A percentile compares a stretch with the other conserved stretches of the same genome.
phyloP scores from a whole-genome alignment of 2,113 vertebrate species.

The Naja naja region DNA sequence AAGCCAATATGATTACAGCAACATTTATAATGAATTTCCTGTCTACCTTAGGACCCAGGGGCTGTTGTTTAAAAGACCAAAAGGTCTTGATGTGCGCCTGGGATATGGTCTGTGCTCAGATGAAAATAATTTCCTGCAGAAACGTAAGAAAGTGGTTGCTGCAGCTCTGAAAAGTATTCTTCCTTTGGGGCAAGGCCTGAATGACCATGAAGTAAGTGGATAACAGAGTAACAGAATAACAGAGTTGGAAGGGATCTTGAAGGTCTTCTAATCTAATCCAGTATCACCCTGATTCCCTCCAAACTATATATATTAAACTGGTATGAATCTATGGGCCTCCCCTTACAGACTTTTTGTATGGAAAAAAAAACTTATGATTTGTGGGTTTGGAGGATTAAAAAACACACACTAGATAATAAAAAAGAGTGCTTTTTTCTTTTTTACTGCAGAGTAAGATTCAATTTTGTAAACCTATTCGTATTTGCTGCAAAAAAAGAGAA shows the following conservation, averaged over 20 bases:
- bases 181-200: constrained; percentile 68
- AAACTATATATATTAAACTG: background rate
- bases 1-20: background rate
- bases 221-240: background rate
- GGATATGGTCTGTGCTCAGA: constrained; percentile 73
- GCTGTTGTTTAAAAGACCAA: constrained; percentile 48
- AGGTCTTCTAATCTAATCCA: too few species aligned
- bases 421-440: background rate
- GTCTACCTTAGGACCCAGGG: constrained; percentile 63
- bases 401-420: background rate
- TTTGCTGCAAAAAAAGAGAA: background rate
- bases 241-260: too few species aligned
- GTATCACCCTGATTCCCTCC: background rate
- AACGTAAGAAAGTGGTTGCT: constrained; percentile 72
- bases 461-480: background rate
- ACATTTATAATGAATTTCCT: constrained; percentile 1
- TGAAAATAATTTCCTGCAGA: constrained; percentile 77
- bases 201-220: constrained; percentile 69
- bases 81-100: constrained; percentile 70
- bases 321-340: background rate
- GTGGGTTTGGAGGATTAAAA: background rate
- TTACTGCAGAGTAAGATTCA: background rate
- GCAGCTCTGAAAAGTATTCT: constrained; percentile 71
- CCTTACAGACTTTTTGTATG: background rate
- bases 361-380: background rate